Base-by-base conservation (phyloP, 2,888 invertebrate species). In the Quadriops clusia region DNA sequence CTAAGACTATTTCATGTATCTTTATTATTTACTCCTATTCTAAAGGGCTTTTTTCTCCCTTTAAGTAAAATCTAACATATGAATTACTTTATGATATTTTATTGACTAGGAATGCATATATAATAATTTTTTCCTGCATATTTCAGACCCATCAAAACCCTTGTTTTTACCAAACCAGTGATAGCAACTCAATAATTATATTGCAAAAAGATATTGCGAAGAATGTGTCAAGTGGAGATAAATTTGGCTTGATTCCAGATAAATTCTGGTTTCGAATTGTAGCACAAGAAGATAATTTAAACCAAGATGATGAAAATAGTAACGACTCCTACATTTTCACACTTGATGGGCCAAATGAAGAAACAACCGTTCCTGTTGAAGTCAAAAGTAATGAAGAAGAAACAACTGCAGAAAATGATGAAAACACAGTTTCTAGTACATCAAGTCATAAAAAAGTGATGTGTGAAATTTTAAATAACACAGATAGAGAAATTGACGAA, bases 121-220 rank as follows among this genome's bases (percentile, higher is more conserved):
- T n/a, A n/a, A n/a, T 11, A 30, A 18, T 1, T 4, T 13, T 30
- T 5, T 11, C 7, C 30, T 27, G 7, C 20, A 17, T 39, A 33
- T 62, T 63, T 22, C 50, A 72, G 71, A 47, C 64, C 15, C 69
- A 72, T 42, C 51, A 56, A 43, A 72, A 70, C 42, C 71, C 72
- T 13, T 69, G 68, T 45, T 72, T 67, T 46, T 64, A 59, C 30
- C 47, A 45, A 50, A 47, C 41, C 51, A 52, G 37, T 51, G 53
- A 36, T 46, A 50, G 30, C 37, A 50, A 45, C 31, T 37, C 41
- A 6, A 47, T 54, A 5, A 47, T 58, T 32, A 47, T 66, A 28
- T 41, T 70, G 17, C 50, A 47, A 28, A 52, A 60, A 41, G 52
- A 63, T 34, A 42, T 48, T 12, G 43, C 49, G 2, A 40, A 57